phyloP scores from a whole-genome alignment of 2,888 invertebrate species.

The Drosophila kanekoi region DNA sequence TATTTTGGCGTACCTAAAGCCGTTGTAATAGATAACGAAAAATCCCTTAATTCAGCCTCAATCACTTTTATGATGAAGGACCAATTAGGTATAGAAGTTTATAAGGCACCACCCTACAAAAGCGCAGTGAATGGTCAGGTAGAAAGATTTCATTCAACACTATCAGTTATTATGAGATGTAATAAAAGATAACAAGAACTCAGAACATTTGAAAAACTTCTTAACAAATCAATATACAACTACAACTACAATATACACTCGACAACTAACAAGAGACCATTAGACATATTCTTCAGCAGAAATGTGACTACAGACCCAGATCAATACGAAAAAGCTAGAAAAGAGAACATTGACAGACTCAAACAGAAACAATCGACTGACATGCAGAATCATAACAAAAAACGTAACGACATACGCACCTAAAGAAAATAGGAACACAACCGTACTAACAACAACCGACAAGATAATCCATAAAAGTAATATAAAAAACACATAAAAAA shows the following conservation, averaged over 20 bases:
- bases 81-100: background rate
- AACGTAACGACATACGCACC: too few relatives aligned
- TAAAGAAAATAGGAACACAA: too few relatives aligned
- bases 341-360: too few relatives aligned
- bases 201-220: constrained; percentile 10
- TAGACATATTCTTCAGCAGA: too few relatives aligned
- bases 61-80: background rate
- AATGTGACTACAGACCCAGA: too few relatives aligned
- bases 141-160: too few relatives aligned
- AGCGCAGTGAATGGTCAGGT: too few relatives aligned
- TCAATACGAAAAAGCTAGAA: too few relatives aligned
- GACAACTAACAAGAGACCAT: constrained; percentile 8
- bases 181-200: constrained; percentile 6
- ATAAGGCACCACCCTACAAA: too few relatives aligned
- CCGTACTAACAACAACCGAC: background rate
- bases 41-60: constrained; percentile 2
- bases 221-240: constrained; percentile 10
- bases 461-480: background rate
- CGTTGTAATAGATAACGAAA: constrained; percentile 3
- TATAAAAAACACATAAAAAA: background rate
- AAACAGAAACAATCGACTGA: too few relatives aligned
- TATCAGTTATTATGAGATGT: background rate
- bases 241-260: constrained; percentile 21
- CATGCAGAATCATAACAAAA: too few relatives aligned
- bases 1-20: constrained; percentile 3